Evolutionary conservation across 2,888 invertebrate species (phyloP), one percentile per base, ranked within the genome.

Genomic region (Meiosimyza platycephala): DNA sequence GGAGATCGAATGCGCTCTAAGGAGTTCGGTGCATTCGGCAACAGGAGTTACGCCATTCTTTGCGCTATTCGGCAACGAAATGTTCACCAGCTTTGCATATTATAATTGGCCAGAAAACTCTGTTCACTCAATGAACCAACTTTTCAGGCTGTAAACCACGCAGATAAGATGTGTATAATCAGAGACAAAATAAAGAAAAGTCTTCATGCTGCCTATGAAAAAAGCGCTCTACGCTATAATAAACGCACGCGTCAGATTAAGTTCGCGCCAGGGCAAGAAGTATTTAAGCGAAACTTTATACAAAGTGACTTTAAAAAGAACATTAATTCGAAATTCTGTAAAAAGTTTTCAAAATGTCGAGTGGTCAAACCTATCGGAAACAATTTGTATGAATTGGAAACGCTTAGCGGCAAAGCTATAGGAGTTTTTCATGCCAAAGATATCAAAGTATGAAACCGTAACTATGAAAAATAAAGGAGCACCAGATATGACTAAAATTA

Each of bases 181-280:
- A 22, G 22, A 5, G 28, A 64, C 3, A 22, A 40, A 33, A 33
- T 33, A 1, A 66, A 28, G 40, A 2, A 66, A 15, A 66, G 55
- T 47, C 13, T 66, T 2, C 66, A 66, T 33, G 13, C 15, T 3
- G 52, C 66, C 0, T 54, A 66, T 15, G 55, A 40, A n/a, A 67
- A n/a, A 16, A 54, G 47, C 40, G 16, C 54, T 11, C 6, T 7
- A 2, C 12, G 16, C 6, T 67, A 67, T 12, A 67, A 67, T 6
- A 52, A n/a, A 13, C 33, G 33, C 1, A 16, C 6, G 16, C 15
- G 55, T 3, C 2, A 9, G 1, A 9, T 55, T 4, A 54, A 6
- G 3, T 54, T 67, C 22, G 13, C 2, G 13, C 55, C 67, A n/a
- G 67, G 67, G 2, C 67, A 67, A 11, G 67, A 67, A 47, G 47